Evolutionary conservation across 2,888 invertebrate genomes (phyloP), one percentile per base, ranked within the genome.

Genomic region (Hirtodrosophila duncani): DNA sequence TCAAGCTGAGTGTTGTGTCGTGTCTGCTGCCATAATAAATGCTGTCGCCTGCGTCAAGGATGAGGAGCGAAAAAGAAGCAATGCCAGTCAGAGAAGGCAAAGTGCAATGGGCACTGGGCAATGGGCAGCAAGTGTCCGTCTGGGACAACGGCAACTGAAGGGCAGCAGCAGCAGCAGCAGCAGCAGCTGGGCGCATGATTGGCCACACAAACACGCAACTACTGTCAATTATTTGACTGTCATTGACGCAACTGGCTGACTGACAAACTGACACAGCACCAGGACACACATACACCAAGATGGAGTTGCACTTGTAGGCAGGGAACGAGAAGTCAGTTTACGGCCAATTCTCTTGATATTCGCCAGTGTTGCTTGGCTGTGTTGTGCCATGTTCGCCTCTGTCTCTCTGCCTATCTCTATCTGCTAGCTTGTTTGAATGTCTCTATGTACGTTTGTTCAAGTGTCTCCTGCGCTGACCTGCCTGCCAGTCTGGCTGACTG

Each of bases 171-270:
- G 30, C 44, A 8, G 9, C 9, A 9, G 34, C 21, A 42, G 50
- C 26, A 51, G 53, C 53, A 56, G 57, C 50, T 51, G 50, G 45
- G 59, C 33, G 59, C 62, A 66, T 80, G 75, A 78, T 83, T 83
- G 79, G 75, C 69, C 79, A 64, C 81, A 83, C 70, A 81, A 75
- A 72, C 81, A 81, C 83, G 82, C 83, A 83, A 83, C 82, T 82
- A 75, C 80, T 83, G 82, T 82, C 80, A 83, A 82, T 83, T 81
- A 77, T 80, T 77, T 77, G 69, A 80, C 82, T 80, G 75, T 65
- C 81, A 81, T 59, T 77, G 81, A 68, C 72, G 75, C 78, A 80
- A 46, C 62, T 41, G 81, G 29, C 79, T 57, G 79, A 42, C 67
- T 57, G 68, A 71, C 68, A 61, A 64, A 61, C 48, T 63, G 68